Conservation (phyloP, 2,888 invertebrate species). For the Mesopsocus fuscifrons region DNA sequence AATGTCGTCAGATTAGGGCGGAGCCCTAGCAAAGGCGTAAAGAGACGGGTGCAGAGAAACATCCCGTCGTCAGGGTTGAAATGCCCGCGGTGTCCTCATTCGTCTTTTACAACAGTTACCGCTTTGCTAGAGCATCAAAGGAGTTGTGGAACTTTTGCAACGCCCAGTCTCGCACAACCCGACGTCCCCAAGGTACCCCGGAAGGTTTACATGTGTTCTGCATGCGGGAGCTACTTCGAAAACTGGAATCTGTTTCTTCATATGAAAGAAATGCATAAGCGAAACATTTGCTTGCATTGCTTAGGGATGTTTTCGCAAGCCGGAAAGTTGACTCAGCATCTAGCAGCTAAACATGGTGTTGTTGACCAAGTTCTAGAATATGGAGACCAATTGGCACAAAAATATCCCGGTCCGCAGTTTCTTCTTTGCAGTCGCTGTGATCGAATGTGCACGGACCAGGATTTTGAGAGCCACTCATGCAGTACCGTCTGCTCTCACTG, state of each 20-base stretch:
- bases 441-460: slow-evolving; percentile 53
- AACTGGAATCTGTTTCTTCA: slow-evolving; percentile 73
- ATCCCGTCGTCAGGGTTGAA: not conserved
- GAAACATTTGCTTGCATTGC: slow-evolving; percentile 67
- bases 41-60: not conserved
- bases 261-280: slow-evolving; percentile 62
- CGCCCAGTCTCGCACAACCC: slow-evolving; percentile 25
- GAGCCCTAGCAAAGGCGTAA: not conserved
- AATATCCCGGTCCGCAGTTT: slow-evolving; percentile 47
- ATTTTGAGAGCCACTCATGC: slow-evolving; percentile 45
- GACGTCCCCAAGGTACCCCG: slow-evolving; percentile 44
- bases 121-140: not conserved
- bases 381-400: slow-evolving; percentile 44
- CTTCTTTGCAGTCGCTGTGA: slow-evolving; percentile 67
- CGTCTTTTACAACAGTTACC: not conserved
- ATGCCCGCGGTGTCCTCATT: not conserved
- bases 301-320: slow-evolving; percentile 64
- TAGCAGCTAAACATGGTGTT: slow-evolving; percentile 58
- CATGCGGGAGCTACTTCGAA: slow-evolving; percentile 68
- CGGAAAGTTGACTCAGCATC: slow-evolving; percentile 57
- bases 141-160: slow-evolving; percentile 14
- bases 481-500: slow-evolving; percentile 23
- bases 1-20: not conserved
- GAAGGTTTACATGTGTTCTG: slow-evolving; percentile 62
- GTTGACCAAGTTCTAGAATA: slow-evolving; percentile 46